Percentiles rank a stretch among this genome's conserved stretches.
Conservation (phyloP, 2,113 vertebrate genomes). For the Syngnathus typhle region DNA sequence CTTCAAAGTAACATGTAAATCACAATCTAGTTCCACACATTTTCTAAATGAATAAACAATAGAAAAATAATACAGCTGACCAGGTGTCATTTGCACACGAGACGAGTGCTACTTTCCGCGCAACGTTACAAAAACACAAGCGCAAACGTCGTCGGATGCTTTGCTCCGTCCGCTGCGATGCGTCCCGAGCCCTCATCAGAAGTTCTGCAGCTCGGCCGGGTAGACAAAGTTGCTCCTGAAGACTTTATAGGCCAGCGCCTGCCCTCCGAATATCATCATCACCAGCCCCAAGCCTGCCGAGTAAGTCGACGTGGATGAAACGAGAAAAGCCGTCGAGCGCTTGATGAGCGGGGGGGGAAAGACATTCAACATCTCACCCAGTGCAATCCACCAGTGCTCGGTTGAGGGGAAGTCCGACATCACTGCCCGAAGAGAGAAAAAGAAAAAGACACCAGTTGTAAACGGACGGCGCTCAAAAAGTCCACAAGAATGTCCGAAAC, state of each 20-base stretch:
- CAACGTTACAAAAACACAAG: neutral
- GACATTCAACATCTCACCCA: constrained; percentile 55
- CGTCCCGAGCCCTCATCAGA: constrained; percentile 64
- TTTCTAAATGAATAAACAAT: constrained; percentile 33
- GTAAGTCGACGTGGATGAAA: too few species aligned
- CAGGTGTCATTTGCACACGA: constrained; percentile 32
- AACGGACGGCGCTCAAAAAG: neutral
- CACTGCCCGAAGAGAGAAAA: constrained; percentile 36
- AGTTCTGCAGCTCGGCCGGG: constrained; percentile 78
- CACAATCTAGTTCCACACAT: neutral
- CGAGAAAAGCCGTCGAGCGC: neutral
- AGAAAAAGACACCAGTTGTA: neutral
- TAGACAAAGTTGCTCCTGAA: constrained; percentile 86
- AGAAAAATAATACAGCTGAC: constrained; percentile 52
- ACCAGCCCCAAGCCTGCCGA: constrained; percentile 76
- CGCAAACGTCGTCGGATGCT: neutral
- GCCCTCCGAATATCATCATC: constrained; percentile 83
- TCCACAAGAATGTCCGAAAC: neutral
- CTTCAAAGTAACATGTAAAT: neutral
- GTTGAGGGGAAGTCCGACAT: constrained; percentile 71
- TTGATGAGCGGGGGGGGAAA: neutral
- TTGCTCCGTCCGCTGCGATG: neutral
- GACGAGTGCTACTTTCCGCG: constrained; percentile 3
- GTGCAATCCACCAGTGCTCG: constrained; percentile 74
- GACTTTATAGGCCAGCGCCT: constrained; percentile 80